A percentile compares a stretch with the other conserved stretches of the same genome.
phyloP scores from a whole-genome alignment of 2,113 vertebrate species.

The Calyptommatus sinebrachiatus region DNA sequence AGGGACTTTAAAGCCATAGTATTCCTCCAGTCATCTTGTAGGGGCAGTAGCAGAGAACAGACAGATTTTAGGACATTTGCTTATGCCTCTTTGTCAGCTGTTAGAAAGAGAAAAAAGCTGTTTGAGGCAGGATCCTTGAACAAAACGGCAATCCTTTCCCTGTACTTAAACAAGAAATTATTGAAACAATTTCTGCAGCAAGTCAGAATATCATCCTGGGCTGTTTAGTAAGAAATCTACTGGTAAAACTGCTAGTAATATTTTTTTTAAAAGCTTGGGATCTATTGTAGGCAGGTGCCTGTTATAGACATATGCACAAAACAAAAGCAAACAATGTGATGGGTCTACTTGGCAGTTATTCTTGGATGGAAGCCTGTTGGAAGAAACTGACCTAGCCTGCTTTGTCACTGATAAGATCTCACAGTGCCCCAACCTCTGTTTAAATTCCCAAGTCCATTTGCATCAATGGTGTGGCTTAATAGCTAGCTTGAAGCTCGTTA shows the following conservation, averaged over 20 bases:
- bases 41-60: background rate
- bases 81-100: background rate
- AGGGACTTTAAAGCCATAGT: background rate
- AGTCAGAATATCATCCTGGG: background rate
- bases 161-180: background rate
- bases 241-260: background rate
- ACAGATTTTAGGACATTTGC: background rate
- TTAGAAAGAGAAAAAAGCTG: background rate
- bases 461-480: conserved; percentile 58
- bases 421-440: background rate
- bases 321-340: background rate
- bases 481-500: conserved; percentile 53
- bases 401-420: conserved; percentile 21
- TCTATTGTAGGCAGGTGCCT: background rate
- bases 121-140: background rate
- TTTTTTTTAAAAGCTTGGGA: background rate
- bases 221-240: background rate
- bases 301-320: background rate
- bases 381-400: background rate
- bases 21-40: too few relatives aligned
- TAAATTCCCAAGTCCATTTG: conserved; percentile 48
- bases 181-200: background rate
- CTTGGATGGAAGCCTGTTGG: conserved; percentile 28
- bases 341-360: conserved; percentile 1
- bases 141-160: too few relatives aligned